These are phyloP conservation scores for Eupithecia pulchellata DNA, from an alignment of 2,888 invertebrate genomes.

Conservation along the genomic window DNA sequence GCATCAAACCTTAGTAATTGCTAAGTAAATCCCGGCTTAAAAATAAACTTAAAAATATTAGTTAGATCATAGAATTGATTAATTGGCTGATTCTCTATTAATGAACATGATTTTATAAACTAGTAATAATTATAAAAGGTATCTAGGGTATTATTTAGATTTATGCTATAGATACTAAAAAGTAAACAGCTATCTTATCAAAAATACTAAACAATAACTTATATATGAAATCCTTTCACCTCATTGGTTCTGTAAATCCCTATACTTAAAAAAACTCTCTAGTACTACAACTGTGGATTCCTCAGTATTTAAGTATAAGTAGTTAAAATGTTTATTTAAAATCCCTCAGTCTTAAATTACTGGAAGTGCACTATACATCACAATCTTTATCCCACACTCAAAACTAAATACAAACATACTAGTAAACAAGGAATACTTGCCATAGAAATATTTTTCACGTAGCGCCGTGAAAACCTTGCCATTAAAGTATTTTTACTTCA, in stretches of 20 bases:
- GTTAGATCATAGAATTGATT: slow-evolving; percentile 9
- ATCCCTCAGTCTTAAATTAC: slow-evolving; percentile 49
- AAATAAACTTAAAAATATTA: slow-evolving; percentile 5
- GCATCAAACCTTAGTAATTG: slow-evolving; percentile 45
- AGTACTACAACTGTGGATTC: not conserved
- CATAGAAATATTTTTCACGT: slow-evolving; percentile 5
- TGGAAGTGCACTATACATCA: slow-evolving; percentile 42
- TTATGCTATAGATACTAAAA: slow-evolving; percentile 5
- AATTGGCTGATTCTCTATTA: not conserved
- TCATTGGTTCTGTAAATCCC: not conserved
- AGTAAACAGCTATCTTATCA: slow-evolving; percentile 3
- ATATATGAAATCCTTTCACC: slow-evolving; percentile 1
- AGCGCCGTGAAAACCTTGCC: not conserved
- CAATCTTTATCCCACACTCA: not conserved
- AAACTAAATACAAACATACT: slow-evolving; percentile 43
- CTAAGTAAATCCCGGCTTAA: slow-evolving; percentile 55
- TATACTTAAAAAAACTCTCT: not conserved
- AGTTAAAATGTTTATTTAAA: no score
- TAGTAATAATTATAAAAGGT: not conserved
- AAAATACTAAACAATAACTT: slow-evolving; percentile 13
- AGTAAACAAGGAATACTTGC: slow-evolving; percentile 2
- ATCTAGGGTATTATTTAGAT: slow-evolving; percentile 8
- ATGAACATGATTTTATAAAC: not conserved
- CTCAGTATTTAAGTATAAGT: no score
- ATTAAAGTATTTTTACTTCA: not conserved